Conservation (phyloP, 2,113 vertebrate species). For the Anser cygnoides region DNA sequence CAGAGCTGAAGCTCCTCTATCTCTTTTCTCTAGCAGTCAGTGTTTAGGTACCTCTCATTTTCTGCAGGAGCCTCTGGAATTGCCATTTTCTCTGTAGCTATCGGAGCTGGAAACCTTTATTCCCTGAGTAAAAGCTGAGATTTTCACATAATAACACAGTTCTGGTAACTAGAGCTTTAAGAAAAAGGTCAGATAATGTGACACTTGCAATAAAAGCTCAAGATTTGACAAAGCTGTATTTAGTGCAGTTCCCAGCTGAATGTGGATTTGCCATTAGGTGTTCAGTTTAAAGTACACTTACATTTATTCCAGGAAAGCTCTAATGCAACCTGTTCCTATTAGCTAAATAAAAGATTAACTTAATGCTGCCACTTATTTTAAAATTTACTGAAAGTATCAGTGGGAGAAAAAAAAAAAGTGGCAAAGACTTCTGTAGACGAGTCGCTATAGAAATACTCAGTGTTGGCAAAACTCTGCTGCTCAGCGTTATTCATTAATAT, state of each 20-base stretch:
- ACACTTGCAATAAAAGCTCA: conserved; percentile 9
- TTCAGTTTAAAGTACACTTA: conserved; percentile 21
- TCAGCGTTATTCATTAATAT: background rate
- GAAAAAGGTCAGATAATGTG: conserved; percentile 16
- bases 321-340: conserved; percentile 37
- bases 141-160: background rate
- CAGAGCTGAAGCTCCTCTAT: background rate
- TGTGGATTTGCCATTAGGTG: background rate
- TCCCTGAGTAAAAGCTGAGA: background rate
- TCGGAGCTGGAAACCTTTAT: background rate
- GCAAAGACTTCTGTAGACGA: background rate
- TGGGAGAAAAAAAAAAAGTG: accelerated
- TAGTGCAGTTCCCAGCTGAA: conserved; percentile 19
- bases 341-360: conserved; percentile 47
- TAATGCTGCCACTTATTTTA: conserved; percentile 20
- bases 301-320: conserved; percentile 52
- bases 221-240: conserved; percentile 4
- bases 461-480: background rate
- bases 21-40: background rate
- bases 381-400: conserved; percentile 29
- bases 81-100: background rate
- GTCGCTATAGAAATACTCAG: background rate
- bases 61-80: background rate
- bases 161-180: conserved; percentile 14
- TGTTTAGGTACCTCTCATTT: background rate